A percentile compares a stretch with the other conserved stretches of the same genome.
These are phyloP conservation scores for Doryteuthis pealeii DNA, from an alignment of 1,140 invertebrate genomes.

Conservation along the genomic window DNA sequence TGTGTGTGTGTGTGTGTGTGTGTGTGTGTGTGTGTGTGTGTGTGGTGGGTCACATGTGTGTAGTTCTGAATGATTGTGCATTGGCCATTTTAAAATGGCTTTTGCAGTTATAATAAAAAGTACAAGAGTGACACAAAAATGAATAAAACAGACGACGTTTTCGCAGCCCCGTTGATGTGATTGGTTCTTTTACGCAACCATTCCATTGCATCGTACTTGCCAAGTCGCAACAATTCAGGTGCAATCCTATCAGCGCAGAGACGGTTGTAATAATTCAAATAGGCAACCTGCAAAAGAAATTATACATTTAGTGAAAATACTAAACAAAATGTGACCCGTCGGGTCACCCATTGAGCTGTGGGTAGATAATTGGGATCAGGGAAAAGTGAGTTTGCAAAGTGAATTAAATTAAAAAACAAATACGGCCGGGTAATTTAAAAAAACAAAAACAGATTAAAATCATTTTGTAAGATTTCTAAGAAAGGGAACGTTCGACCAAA, in stretches of 20 bases:
- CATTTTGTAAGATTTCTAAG: too few species aligned
- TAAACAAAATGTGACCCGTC: too few species aligned
- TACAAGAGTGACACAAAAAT: background rate
- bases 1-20: background rate
- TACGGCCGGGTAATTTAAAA: too few species aligned
- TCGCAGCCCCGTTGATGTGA: background rate
- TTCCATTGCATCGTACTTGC: conserved; percentile 26
- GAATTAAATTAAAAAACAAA: too few species aligned
- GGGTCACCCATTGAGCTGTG: too few species aligned
- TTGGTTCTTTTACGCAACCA: conserved; percentile 32
- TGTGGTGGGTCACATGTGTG: background rate
- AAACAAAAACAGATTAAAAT: too few species aligned
- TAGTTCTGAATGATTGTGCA: background rate
- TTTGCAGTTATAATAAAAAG: background rate
- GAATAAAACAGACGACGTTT: background rate
- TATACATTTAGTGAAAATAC: background rate
- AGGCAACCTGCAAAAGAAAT: conserved; percentile 32
- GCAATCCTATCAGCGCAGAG: conserved; percentile 30
- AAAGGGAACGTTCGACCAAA: too few species aligned
- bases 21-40: background rate
- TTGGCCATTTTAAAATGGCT: background rate
- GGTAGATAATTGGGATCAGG: too few species aligned
- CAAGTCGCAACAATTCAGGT: conserved; percentile 23
- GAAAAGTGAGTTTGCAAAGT: too few species aligned
- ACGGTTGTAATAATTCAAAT: conserved; percentile 44